Evolutionary conservation across 1,140 invertebrate genomes (phyloP).

Genomic region (Octopus sinensis): DNA sequence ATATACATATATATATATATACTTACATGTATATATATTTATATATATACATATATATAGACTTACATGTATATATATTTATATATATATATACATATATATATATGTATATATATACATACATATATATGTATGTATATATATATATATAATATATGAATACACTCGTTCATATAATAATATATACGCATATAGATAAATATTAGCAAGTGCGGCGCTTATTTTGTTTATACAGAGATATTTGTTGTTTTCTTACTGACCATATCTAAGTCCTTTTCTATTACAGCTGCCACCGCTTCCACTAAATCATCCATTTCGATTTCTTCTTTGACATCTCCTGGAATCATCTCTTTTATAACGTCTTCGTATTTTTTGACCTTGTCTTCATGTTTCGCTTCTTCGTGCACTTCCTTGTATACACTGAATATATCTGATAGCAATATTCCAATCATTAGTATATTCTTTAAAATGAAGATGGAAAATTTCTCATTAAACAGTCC

Average conservation of each 20-base stretch:
- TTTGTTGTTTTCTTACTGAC: background rate
- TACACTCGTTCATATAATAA: too few relatives aligned
- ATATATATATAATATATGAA: too few relatives aligned
- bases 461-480: background rate
- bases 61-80: too few relatives aligned
- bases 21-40: too few relatives aligned
- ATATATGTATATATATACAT: too few relatives aligned
- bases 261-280: background rate
- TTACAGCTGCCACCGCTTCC: background rate
- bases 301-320: background rate
- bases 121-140: too few relatives aligned
- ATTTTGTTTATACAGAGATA: slow-evolving; percentile 13
- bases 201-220: slow-evolving; percentile 20
- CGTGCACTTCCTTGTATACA: background rate
- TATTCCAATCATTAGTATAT: background rate
- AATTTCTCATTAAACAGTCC: background rate
- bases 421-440: background rate
- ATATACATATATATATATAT: too few relatives aligned
- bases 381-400: background rate
- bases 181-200: too few relatives aligned
- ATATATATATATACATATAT: too few relatives aligned
- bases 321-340: background rate
- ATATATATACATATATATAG: too few relatives aligned
- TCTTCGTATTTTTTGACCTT: background rate
- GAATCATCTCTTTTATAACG: background rate